These are phyloP conservation scores for Pachyrhynchus sulphureomaculatus DNA, from an alignment of 1,140 invertebrate genomes.

Conservation along the genomic window DNA sequence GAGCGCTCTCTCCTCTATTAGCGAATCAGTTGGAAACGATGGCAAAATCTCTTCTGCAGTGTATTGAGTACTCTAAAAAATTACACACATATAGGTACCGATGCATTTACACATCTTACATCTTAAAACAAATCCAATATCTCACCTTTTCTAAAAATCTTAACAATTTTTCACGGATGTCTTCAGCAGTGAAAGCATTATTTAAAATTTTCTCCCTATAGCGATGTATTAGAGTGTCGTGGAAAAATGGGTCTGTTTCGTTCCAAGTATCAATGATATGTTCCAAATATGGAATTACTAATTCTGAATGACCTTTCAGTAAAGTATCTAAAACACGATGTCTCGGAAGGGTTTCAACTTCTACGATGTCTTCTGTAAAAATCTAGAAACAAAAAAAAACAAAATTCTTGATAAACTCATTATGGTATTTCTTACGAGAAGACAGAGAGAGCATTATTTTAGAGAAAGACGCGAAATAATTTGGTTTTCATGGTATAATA, in stretches of 20 bases:
- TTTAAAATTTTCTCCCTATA: conserved; percentile 70
- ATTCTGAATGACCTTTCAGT: conserved; percentile 71
- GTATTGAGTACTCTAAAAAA: conserved; percentile 68
- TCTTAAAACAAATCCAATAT: not conserved
- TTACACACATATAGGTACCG: not conserved
- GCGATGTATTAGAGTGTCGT: conserved; percentile 88
- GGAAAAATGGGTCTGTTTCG: conserved; percentile 82
- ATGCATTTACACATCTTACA: not conserved
- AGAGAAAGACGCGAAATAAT: too few relatives aligned
- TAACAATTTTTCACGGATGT: conserved; percentile 76
- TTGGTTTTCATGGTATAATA: too few relatives aligned
- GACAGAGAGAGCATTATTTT: too few relatives aligned
- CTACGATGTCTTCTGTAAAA: conserved; percentile 88
- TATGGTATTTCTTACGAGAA: too few relatives aligned
- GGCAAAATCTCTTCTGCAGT: conserved; percentile 82
- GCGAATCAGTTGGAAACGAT: conserved; percentile 80
- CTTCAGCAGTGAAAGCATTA: conserved; percentile 59
- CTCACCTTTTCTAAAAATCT: conserved; percentile 72
- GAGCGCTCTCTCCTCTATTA: conserved; percentile 92
- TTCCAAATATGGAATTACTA: conserved; percentile 92
- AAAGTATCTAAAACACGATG: conserved; percentile 88
- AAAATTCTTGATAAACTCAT: too few relatives aligned
- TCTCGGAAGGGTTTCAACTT: conserved; percentile 86
- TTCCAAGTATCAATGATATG: conserved; percentile 90
- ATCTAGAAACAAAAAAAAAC: too few relatives aligned